Conservation (phyloP, 2,797 vertebrate genomes). For the Lophotriccus pileatus region DNA sequence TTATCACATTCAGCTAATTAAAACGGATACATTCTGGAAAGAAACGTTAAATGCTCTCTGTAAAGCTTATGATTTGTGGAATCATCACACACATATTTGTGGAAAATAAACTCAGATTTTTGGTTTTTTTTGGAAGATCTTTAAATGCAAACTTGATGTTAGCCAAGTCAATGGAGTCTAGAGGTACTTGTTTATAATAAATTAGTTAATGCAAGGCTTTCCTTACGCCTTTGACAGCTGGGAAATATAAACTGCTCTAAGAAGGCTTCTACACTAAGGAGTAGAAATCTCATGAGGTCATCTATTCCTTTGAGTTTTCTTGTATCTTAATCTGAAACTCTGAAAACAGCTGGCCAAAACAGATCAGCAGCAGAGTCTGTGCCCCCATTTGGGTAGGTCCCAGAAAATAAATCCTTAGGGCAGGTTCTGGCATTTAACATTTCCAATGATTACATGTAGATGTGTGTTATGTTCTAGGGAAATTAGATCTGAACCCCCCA, state of each 20-base stretch:
- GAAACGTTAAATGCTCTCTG: neutral
- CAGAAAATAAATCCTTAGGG: neutral
- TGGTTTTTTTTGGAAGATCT: neutral
- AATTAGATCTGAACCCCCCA: neutral
- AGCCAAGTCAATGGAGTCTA: neutral
- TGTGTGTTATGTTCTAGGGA: neutral
- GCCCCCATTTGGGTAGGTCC: neutral
- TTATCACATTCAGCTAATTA: slow-evolving; percentile 12
- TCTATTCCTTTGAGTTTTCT: slow-evolving; percentile 2
- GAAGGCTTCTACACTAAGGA: neutral
- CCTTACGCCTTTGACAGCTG: slow-evolving; percentile 5
- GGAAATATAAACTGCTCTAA: slow-evolving; percentile 7
- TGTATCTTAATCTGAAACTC: neutral
- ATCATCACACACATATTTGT: neutral
- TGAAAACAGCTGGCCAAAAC: neutral
- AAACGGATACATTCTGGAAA: neutral
- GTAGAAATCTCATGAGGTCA: slow-evolving; percentile 30
- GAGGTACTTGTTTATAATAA: neutral
- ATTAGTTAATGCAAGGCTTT: slow-evolving; percentile 12
- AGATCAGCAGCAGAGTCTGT: neutral
- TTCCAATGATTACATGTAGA: neutral
- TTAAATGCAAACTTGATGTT: neutral
- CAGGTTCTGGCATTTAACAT: neutral
- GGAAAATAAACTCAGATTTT: neutral
- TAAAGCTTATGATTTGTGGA: neutral